phyloP scores from a whole-genome alignment of 2,888 invertebrate genomes.

The Carpatolechia fugitivella region DNA sequence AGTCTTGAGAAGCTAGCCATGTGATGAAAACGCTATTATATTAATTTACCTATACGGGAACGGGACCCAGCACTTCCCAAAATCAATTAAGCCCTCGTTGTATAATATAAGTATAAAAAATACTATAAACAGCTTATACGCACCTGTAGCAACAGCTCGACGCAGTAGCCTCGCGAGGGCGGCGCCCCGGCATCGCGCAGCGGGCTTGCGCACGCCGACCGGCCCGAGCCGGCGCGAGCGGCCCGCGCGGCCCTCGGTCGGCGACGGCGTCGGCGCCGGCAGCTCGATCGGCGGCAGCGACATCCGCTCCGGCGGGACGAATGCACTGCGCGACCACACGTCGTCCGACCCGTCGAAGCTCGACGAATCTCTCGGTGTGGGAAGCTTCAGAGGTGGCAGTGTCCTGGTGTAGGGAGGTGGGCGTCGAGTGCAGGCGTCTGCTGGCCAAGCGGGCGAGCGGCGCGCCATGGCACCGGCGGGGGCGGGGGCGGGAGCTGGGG shows the following conservation, averaged over 20 bases:
- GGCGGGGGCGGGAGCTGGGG: conserved; percentile 49
- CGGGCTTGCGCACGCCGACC: conserved; percentile 33
- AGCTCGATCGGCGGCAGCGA: conserved; percentile 45
- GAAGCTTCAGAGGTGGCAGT: conserved; percentile 58
- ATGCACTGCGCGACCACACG: conserved; percentile 29
- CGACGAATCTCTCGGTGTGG: conserved; percentile 39
- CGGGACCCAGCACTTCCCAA: no score
- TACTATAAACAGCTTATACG: no score
- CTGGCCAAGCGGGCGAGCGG: conserved; percentile 18
- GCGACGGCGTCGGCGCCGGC: conserved; percentile 29
- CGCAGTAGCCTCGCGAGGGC: conserved; percentile 53
- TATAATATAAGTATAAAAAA: no score
- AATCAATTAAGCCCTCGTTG: no score
- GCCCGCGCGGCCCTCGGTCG: conserved; percentile 2
- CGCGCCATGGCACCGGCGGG: conserved; percentile 34
- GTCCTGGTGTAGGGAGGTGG: conserved; percentile 46
- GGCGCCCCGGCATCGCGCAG: conserved; percentile 39
- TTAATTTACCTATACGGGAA: no score
- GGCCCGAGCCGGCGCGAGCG: neutral
- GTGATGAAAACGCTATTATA: no score
- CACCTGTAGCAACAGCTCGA: conserved; percentile 34
- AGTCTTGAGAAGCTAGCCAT: no score
- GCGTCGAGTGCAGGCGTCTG: conserved; percentile 33
- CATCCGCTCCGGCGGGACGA: conserved; percentile 44
- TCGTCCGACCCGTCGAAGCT: conserved; percentile 37